Base-by-base conservation (phyloP, 2,888 invertebrate genomes). In the Pseudococcus jackbeardsleyi region DNA sequence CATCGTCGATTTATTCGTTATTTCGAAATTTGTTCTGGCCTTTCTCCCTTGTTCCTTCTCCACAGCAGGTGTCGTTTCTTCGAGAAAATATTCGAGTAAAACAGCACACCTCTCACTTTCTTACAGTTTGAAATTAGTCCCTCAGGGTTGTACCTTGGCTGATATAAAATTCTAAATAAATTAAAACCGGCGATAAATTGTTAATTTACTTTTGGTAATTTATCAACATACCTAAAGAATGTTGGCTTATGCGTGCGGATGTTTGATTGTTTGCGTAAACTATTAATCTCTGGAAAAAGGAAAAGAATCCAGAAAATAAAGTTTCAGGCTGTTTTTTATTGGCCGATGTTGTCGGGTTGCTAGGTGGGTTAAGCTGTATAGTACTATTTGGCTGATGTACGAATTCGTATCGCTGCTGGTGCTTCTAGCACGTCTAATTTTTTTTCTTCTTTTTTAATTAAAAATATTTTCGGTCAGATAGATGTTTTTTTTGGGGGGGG, bases 141-240 rank as follows among this genome's bases (percentile, higher is more conserved):
- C 68, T 12, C 33, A n/a, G 15, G 68, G 26, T 3, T 72, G 7
- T 9, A 5, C 64, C 33, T 33, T 33, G 15, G 12, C 68, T 33
- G 3, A 72, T 12, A 26, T 22, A n/a, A 72, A 72, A 72, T 33
- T 72, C 33, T 72, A 72, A 33, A 72, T 33, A 72, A 72, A 72
- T 72, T 72, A 72, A 72, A 72, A 33, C 33, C 15, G 5, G 68
- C 68, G 68, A 72, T 72, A 72, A 72, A 72, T 72, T 72, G 68
- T 72, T 72, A 72, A 72, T 72, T 72, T 72, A 72, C 68, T 72
- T 72, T 72, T 72, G 33, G 68, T 72, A 72, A 72, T 72, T 72
- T 72, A 72, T 72, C 68, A 72, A 72, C 68, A 26, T 72, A 72
- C 68, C 33, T 33, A 33, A 72, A 72, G 68, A 72, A 72, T 72